These are phyloP conservation scores for Connochaetes taurinus DNA, from an alignment of 2,113 vertebrate genomes.

Conservation along the genomic window DNA sequence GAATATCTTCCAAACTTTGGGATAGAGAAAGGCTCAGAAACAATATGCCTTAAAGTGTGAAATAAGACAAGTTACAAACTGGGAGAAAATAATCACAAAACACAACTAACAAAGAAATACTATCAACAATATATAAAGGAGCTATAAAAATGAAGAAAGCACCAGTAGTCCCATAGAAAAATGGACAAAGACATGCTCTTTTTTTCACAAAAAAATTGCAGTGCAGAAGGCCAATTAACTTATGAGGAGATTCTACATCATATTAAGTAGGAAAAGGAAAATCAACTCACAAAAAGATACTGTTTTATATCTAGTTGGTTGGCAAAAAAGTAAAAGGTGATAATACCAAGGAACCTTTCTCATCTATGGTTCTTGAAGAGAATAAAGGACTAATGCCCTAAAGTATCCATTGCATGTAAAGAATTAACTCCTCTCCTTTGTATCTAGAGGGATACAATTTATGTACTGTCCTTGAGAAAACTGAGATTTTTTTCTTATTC, in stretches of 20 bases:
- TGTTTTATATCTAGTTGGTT: neutral
- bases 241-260: neutral
- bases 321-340: neutral
- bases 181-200: neutral
- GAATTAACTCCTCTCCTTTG: neutral
- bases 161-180: neutral
- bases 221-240: neutral
- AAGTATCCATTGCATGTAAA: neutral
- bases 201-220: neutral
- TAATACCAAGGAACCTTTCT: neutral
- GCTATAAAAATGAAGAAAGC: neutral
- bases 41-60: neutral
- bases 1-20: neutral
- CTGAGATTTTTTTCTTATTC: neutral
- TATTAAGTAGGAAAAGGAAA: constrained; percentile 9
- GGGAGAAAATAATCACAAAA: neutral
- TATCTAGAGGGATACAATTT: neutral
- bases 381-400: neutral
- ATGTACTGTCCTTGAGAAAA: neutral
- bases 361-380: neutral
- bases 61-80: neutral
- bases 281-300: neutral
- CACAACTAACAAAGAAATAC: neutral
- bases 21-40: neutral
- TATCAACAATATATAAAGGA: neutral